Evolutionary conservation across 2,888 invertebrate species (phyloP), one percentile per base, ranked within the genome.

Genomic region (Masnerella sp.): DNA sequence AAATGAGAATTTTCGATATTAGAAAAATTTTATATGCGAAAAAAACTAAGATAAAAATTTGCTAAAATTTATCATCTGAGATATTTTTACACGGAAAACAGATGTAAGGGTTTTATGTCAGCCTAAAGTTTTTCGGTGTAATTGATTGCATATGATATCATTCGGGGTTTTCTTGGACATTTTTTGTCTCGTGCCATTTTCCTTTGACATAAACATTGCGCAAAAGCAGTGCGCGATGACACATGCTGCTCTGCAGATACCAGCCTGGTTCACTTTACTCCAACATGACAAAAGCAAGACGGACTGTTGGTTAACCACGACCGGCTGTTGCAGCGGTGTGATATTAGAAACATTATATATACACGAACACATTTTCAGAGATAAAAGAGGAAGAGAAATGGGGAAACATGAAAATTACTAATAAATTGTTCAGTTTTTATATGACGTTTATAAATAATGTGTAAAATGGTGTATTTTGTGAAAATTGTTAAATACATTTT

Each of bases 251-350:
- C 65, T 59, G 36, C 68, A 69, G 74, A 59, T 59, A 64, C 58
- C 64, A 68, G 58, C 69, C 69, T 62, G 52, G 73, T 62, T 68
- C 68, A 68, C 68, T 68, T 59, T 62, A 56, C 73, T 51, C 18
- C 61, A 18, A 73, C 65, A 68, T 68, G 61, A 68, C 67, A 73
- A 73, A 73, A 73, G 68, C 67, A 68, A 73, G 68, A 73, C 73
- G 68, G 67, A 72, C 72, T 72, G 65, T 65, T 72, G 65, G 72
- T 72, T 72, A 72, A 72, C 72, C 59, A 56, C 65, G 54, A 72
- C 65, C 72, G 65, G 72, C 65, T 72, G 65, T 67, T 71, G 47
- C 71, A 64, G 59, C 52, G 43, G 71, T 43, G 52, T 52, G 71
- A 65, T 71, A 65, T 71, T 71, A 71, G 59, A 69, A 70, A 70